Evolutionary conservation across 2,888 invertebrate species (phyloP).

Genomic region (Drosophila peninsularis): DNA sequence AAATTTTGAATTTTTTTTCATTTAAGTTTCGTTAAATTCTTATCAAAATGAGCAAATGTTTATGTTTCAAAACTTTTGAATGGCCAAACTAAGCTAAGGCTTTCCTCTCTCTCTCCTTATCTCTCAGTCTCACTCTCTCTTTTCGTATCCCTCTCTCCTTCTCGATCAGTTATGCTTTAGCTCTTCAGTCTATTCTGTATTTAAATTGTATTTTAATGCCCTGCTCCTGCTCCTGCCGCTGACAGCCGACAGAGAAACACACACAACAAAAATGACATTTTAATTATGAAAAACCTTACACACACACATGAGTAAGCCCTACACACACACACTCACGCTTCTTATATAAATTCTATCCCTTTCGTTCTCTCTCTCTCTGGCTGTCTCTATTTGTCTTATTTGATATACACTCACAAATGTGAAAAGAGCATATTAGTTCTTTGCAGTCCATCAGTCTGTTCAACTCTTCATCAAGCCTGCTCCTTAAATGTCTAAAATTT

Average conservation of each 20-base stretch:
- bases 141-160: too few relatives aligned
- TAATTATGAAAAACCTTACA: conserved; percentile 21
- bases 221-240: background rate
- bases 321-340: background rate
- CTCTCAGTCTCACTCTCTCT: background rate
- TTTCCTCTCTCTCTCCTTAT: accelerated
- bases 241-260: conserved; percentile 2
- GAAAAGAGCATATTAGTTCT: background rate
- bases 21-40: background rate
- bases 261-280: conserved; percentile 16
- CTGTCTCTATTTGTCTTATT: background rate
- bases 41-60: background rate
- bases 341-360: background rate
- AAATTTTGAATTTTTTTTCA: background rate
- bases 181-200: background rate
- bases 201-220: conserved; percentile 10
- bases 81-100: background rate
- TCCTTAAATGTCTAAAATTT: too few relatives aligned
- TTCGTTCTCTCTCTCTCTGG: background rate
- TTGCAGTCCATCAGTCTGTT: background rate
- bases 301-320: background rate
- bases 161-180: background rate
- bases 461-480: too few relatives aligned
- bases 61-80: too few relatives aligned
- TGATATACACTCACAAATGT: too few relatives aligned